A percentile compares a stretch with the other conserved stretches of the same genome.
Evolutionary conservation across 2,797 vertebrate species (phyloP).

Genomic region (Aselliscus stoliczkanus): DNA sequence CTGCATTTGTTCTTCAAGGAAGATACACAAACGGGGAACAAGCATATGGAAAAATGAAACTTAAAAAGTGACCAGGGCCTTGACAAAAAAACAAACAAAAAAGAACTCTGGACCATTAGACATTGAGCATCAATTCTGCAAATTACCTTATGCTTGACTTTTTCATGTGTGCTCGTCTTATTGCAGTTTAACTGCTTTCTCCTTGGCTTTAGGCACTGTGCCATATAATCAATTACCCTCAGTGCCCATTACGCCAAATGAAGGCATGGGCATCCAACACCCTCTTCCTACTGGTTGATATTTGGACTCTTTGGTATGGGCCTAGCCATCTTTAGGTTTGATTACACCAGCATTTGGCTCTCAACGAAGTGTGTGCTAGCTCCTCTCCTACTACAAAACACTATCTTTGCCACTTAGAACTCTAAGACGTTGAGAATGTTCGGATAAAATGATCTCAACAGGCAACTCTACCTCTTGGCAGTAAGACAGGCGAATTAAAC

Average conservation of each 20-base stretch:
- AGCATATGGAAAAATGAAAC: neutral
- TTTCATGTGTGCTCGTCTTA: accelerated
- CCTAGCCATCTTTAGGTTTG: too few relatives aligned
- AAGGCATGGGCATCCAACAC: accelerated
- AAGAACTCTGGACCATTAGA: neutral
- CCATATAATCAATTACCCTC: accelerated
- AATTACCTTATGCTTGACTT: neutral
- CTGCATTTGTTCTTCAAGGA: neutral
- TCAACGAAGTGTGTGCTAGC: too few relatives aligned
- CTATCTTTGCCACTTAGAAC: neutral
- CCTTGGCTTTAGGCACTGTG: too few relatives aligned
- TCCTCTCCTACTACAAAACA: neutral
- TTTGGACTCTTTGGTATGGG: accelerated
- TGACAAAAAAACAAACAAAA: neutral
- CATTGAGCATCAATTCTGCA: accelerated
- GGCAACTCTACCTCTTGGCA: neutral
- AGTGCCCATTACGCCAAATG: neutral
- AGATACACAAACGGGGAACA: neutral
- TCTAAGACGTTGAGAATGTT: neutral
- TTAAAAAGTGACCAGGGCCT: neutral
- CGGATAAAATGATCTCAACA: too few relatives aligned
- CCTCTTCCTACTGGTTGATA: neutral
- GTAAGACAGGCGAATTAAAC: neutral
- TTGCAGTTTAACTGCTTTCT: neutral
- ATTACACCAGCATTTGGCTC: neutral